Evolutionary conservation across 2,113 vertebrate species (phyloP).

Genomic region (Ciconia stormi): DNA sequence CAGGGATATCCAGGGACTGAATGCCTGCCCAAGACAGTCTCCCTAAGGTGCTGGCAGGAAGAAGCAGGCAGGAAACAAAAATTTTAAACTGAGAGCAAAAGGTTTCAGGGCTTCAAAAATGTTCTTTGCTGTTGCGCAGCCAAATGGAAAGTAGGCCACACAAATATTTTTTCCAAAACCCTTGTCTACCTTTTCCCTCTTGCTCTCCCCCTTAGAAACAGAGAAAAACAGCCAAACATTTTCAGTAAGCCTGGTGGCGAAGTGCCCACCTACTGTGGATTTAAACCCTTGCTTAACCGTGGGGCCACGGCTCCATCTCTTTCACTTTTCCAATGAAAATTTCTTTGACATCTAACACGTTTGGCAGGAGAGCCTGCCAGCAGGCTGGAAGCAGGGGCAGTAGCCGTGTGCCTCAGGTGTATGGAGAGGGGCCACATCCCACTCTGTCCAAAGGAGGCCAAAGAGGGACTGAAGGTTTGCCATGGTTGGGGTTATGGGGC

Average conservation of each 20-base stretch:
- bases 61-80: neutral
- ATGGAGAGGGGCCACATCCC: accelerated
- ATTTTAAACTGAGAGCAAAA: neutral
- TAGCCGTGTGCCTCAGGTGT: neutral
- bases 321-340: neutral
- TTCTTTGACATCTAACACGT: neutral
- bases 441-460: neutral
- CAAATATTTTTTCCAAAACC: neutral
- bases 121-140: neutral
- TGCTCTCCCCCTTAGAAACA: neutral
- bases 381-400: neutral
- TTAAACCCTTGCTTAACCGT: neutral
- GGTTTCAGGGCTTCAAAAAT: neutral
- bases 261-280: neutral
- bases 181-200: neutral
- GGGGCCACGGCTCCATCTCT: neutral
- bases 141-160: neutral
- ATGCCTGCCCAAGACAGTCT: neutral
- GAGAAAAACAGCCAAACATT: neutral
- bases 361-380: neutral
- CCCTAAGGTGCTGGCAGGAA: neutral
- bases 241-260: neutral
- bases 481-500: accelerated
- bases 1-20: neutral
- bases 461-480: neutral